Evolutionary conservation across 2,113 vertebrate genomes (phyloP).

Genomic region (Cinclus mexicanus): DNA sequence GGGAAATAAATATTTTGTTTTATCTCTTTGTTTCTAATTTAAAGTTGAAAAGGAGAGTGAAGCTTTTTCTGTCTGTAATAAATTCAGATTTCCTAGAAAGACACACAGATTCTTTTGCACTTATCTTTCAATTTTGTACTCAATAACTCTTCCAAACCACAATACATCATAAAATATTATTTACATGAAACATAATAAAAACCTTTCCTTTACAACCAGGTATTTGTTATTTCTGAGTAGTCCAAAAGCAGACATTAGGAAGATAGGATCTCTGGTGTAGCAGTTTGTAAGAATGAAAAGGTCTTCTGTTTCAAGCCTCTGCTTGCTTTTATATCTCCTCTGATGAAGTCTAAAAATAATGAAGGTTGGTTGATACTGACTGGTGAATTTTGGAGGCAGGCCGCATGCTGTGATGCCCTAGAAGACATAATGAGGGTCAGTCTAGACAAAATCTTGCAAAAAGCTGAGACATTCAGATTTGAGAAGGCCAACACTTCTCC

Average conservation of each 20-base stretch:
- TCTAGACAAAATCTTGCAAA: background rate
- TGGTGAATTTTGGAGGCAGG: background rate
- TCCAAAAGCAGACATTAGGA: background rate
- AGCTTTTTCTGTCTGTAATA: background rate
- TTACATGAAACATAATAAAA: background rate
- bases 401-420: background rate
- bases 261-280: background rate
- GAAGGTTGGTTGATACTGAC: background rate
- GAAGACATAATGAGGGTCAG: background rate
- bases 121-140: constrained; percentile 3
- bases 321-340: background rate
- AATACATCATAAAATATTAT: background rate
- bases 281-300: background rate
- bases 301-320: background rate
- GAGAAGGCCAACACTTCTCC: background rate
- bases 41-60: constrained; percentile 1
- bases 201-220: background rate
- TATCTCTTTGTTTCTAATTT: constrained; percentile 45
- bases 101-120: background rate
- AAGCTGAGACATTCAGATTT: background rate
- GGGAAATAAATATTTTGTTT: constrained; percentile 42
- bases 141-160: background rate
- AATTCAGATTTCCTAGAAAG: background rate
- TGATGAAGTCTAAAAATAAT: background rate
- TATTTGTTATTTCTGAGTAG: constrained; percentile 33